A percentile compares a stretch with the other conserved stretches of the same genome.
Conservation (phyloP, 2,888 invertebrate species). For the Synanthedon andrenaeformis region DNA sequence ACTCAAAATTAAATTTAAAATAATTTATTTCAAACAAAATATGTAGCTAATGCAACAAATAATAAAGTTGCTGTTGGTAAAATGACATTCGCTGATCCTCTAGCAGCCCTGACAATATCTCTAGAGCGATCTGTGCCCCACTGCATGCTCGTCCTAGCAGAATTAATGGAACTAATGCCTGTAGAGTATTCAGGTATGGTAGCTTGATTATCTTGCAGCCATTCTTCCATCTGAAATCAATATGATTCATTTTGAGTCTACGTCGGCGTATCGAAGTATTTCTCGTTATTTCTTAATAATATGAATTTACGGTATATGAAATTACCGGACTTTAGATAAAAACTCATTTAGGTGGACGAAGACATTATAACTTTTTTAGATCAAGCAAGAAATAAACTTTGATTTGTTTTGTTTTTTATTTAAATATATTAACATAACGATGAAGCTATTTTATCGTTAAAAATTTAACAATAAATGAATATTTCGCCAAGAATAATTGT, state of each 20-base stretch:
- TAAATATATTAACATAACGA: too few species aligned
- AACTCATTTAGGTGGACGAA: too few species aligned
- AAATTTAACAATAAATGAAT: too few species aligned
- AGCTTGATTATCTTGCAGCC: slow-evolving; percentile 30
- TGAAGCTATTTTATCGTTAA: too few species aligned
- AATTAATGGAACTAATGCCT: slow-evolving; percentile 33
- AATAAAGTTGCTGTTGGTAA: slow-evolving; percentile 32
- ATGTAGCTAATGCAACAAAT: slow-evolving; percentile 9
- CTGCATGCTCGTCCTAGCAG: slow-evolving; percentile 32
- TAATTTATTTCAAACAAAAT: too few species aligned
- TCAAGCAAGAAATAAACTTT: too few species aligned
- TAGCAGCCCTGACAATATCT: slow-evolving; percentile 29
- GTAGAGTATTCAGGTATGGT: slow-evolving; percentile 29
- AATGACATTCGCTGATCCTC: slow-evolving; percentile 27
- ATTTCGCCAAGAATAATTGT: too few species aligned
- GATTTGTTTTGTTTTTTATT: too few species aligned
- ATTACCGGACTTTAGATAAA: too few species aligned
- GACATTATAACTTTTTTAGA: too few species aligned
- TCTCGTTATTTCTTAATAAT: neutral
- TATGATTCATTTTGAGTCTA: neutral
- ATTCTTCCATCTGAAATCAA: slow-evolving; percentile 43
- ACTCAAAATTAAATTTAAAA: too few species aligned
- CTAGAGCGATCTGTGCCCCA: slow-evolving; percentile 43
- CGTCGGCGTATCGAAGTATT: neutral
- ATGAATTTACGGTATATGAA: too few species aligned